Conservation (phyloP, 2,888 invertebrate species). For the Chaetogeoica ovagalla region DNA sequence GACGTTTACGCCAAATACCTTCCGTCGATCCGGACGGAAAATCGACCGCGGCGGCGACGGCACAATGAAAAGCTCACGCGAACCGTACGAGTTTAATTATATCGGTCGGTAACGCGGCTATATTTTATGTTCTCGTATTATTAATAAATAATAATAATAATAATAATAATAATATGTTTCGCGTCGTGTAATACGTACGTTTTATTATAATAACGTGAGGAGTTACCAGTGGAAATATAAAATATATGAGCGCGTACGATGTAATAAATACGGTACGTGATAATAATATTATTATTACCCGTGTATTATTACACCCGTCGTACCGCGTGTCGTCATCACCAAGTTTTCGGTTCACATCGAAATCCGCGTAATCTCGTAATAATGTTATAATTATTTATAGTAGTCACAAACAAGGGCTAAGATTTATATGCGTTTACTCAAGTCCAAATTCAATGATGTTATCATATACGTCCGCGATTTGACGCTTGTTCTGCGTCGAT, state of each 20-base stretch:
- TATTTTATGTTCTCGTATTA: background rate
- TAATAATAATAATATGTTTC: too few species aligned
- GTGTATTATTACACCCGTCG: background rate
- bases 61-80: constrained; percentile 40
- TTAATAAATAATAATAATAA: too few species aligned
- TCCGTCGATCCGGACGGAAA: constrained; percentile 39
- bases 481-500: too few species aligned
- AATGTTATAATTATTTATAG: too few species aligned
- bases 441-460: too few species aligned
- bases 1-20: constrained; percentile 14
- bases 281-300: constrained; percentile 17
- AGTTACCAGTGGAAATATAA: too few species aligned
- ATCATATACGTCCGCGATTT: too few species aligned
- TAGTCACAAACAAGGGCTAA: too few species aligned
- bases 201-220: too few species aligned
- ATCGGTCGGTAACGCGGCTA: background rate
- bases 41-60: constrained; percentile 1
- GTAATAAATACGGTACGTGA: too few species aligned
- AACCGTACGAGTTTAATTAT: constrained; percentile 50
- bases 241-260: too few species aligned
- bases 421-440: too few species aligned
- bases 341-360: constrained; percentile 36
- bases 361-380: constrained; percentile 17
- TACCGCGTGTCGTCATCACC: background rate
- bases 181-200: background rate